Conservation (phyloP, 2,113 vertebrate species). For the Burhinus bistriatus region DNA sequence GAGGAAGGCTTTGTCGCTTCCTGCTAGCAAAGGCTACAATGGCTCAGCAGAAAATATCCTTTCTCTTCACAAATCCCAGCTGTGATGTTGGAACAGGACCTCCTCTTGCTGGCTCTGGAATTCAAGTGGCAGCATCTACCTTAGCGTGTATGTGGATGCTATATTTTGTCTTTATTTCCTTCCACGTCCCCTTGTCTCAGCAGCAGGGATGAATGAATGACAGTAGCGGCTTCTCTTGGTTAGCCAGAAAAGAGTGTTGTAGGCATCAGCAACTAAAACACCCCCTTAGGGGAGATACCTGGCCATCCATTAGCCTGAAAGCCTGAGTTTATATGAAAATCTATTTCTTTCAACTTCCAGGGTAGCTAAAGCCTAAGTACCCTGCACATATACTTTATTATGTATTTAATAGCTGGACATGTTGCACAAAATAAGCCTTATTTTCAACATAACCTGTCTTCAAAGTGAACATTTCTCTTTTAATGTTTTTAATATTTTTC, state of each 20-base stretch:
- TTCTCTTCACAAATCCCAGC: slow-evolving; percentile 27
- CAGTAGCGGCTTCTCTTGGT: slow-evolving; percentile 38
- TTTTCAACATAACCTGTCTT: slow-evolving; percentile 50
- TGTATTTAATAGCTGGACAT: neutral
- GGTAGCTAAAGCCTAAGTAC: slow-evolving; percentile 17
- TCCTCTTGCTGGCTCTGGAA: slow-evolving; percentile 8
- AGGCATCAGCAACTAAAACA: neutral
- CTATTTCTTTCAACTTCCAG: slow-evolving; percentile 46
- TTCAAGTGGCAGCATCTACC: neutral
- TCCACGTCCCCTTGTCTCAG: neutral
- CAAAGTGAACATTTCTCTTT: slow-evolving; percentile 5
- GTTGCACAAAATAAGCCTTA: slow-evolving; percentile 31
- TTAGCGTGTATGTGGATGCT: fast-evolving
- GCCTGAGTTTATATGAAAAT: slow-evolving; percentile 40
- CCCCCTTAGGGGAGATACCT: neutral
- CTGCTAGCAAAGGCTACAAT: neutral
- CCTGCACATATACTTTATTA: neutral
- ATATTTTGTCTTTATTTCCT: neutral
- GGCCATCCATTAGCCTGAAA: slow-evolving; percentile 29
- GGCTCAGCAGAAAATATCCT: slow-evolving; percentile 10
- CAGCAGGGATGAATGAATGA: neutral
- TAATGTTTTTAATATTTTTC: neutral
- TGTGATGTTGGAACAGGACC: neutral
- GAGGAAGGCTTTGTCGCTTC: slow-evolving; percentile 21
- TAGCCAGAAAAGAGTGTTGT: neutral